These are phyloP conservation scores for Steinernema khuongi DNA, from an alignment of 1,140 invertebrate species.

Conservation along the genomic window DNA sequence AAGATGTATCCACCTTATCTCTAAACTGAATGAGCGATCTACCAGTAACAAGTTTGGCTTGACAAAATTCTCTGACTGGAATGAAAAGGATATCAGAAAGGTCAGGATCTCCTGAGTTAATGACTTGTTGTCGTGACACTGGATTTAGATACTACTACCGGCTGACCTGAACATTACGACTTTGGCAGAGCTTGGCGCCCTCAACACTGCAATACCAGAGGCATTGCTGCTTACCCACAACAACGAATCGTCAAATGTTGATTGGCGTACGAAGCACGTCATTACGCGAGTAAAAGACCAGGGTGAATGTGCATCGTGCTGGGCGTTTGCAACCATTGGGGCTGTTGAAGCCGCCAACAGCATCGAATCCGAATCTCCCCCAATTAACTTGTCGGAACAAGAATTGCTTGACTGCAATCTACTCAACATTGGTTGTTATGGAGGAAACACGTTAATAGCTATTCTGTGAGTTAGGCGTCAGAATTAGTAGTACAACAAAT, in stretches of 20 bases:
- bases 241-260: constrained; percentile 46
- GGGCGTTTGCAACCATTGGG: constrained; percentile 47
- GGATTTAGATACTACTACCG: constrained; percentile 39
- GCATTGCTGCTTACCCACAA: constrained; percentile 43
- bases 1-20: background rate
- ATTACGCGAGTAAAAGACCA: constrained; percentile 63
- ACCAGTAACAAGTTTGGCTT: constrained; percentile 32
- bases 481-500: too few species aligned
- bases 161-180: constrained; percentile 23
- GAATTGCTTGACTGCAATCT: constrained; percentile 57
- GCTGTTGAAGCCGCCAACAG: constrained; percentile 52
- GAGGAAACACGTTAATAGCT: constrained; percentile 53
- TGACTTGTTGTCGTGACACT: constrained; percentile 26
- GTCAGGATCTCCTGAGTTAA: background rate
- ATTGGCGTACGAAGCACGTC: constrained; percentile 61
- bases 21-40: background rate
- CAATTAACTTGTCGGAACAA: constrained; percentile 53
- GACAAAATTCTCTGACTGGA: constrained; percentile 44
- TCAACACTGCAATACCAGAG: constrained; percentile 6
- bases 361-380: constrained; percentile 33
- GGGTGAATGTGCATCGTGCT: constrained; percentile 55
- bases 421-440: constrained; percentile 54
- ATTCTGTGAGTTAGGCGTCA: constrained; percentile 41
- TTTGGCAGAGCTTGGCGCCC: constrained; percentile 22
- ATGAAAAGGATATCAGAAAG: constrained; percentile 46